Base-by-base conservation (phyloP, 2,888 invertebrate genomes). In the Synergus laeviventris region DNA sequence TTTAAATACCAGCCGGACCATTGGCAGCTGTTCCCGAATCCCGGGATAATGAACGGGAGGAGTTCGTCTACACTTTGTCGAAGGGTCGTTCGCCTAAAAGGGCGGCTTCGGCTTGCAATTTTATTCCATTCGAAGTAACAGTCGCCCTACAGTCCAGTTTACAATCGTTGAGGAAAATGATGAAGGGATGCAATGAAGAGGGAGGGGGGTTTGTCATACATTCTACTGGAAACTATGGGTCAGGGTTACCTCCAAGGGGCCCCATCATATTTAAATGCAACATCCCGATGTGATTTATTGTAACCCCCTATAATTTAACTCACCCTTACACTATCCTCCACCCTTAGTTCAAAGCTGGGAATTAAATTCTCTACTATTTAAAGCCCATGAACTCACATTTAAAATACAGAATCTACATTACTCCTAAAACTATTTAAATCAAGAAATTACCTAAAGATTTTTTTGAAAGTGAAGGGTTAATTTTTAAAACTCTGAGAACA, bases 221-320 rank as follows among this genome's bases (percentile, higher is more conserved):
- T 86, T 83, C 84, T 86, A 86, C 87, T 85, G 81, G 84, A 82
- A 83, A 78, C 87, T 88, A 86, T 87, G 89, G 89, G 89, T 89
- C 89, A 89, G 89, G 89, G 89, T 89, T 89, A 86, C 79, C 79
- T 73, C 76, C 73, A 78, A 73, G 45, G 79, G 76, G 75, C 74
- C 49, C 45, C 49, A 31, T n/a, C 49, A 49, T 49, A 49, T 70
- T 70, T 49, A 73, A 76, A 73, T 49, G 76, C 76, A 73, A 76
- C 76, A 18, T 62, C 74, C 73, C 74, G 14, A 49, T 75, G 16
- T 77, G 76, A 75, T 78, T 74, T 66, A 62, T 81, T 76, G 64
- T 73, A 31, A 56, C 59, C 60, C 74, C 62, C 74, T 60, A 18
- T 45, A 74, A 61, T 62, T 60, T 60, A 3, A 49, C 61, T 38